Evolutionary conservation across 2,113 vertebrate species (phyloP).

Genomic region (Dinomys branickii): DNA sequence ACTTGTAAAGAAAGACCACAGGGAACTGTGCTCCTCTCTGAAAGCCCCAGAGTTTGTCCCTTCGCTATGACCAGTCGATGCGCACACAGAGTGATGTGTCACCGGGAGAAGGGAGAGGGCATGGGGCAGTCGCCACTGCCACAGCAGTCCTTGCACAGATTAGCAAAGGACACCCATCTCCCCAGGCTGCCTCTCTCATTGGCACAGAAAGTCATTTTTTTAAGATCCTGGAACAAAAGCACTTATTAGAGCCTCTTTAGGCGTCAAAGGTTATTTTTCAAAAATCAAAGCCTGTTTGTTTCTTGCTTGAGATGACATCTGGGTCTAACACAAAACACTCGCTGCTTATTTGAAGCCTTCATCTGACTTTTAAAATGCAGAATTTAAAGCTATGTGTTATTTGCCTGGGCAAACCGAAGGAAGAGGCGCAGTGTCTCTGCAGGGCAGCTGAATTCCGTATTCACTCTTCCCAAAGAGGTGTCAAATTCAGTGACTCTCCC

Average conservation of each 20-base stretch:
- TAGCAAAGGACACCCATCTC: conserved; percentile 73
- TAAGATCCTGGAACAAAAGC: conserved; percentile 79
- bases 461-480: background rate
- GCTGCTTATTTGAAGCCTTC: conserved; percentile 77
- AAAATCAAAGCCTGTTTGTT: conserved; percentile 83
- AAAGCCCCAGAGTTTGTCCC: conserved; percentile 21
- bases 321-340: conserved; percentile 80
- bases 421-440: background rate
- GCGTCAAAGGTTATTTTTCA: conserved; percentile 80
- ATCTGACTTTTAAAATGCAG: conserved; percentile 75
- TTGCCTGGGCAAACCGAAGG: conserved; percentile 17
- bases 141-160: conserved; percentile 54
- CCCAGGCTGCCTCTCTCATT: conserved; percentile 2
- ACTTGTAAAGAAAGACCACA: conserved; percentile 47
- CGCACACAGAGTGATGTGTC: background rate
- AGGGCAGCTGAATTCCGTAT: background rate
- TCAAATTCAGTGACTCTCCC: accelerated
- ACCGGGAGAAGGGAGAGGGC: background rate
- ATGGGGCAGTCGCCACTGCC: background rate
- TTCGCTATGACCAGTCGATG: conserved; percentile 19
- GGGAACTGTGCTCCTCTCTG: conserved; percentile 26
- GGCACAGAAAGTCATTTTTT: conserved; percentile 75
- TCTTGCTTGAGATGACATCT: conserved; percentile 81
- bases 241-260: conserved; percentile 83
- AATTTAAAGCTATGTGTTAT: conserved; percentile 40